phyloP scores from a whole-genome alignment of 2,888 invertebrate genomes.

The Odontomyia ornata region DNA sequence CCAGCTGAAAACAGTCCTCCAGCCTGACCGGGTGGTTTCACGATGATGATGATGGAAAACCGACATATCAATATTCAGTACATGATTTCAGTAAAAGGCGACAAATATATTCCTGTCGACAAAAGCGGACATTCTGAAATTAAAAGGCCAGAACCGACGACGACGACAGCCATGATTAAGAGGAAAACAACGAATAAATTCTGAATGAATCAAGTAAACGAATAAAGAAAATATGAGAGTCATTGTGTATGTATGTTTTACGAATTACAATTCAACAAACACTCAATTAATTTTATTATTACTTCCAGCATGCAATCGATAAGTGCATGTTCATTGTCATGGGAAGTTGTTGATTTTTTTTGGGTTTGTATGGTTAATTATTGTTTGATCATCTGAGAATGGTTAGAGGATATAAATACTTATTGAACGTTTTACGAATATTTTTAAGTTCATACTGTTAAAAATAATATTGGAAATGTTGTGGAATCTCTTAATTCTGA shows the following conservation, averaged over 20 bases:
- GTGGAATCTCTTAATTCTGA: too few relatives aligned
- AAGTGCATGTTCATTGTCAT: background rate
- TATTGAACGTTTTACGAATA: too few relatives aligned
- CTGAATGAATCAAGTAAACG: background rate
- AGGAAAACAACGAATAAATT: background rate
- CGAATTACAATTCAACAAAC: constrained; percentile 31
- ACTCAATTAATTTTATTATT: constrained; percentile 37
- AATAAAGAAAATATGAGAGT: background rate
- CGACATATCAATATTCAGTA: constrained; percentile 31
- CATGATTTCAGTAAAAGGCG: constrained; percentile 41
- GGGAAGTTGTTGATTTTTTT: background rate
- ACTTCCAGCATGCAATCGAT: background rate
- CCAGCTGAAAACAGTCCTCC: background rate
- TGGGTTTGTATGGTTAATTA: too few relatives aligned
- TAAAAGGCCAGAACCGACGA: constrained; percentile 9
- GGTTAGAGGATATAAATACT: too few relatives aligned
- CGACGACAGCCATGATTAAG: background rate
- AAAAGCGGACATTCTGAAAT: constrained; percentile 40
- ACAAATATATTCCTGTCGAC: constrained; percentile 40
- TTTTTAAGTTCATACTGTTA: too few relatives aligned
- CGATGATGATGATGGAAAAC: background rate
- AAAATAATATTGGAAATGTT: too few relatives aligned
- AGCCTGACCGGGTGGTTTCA: constrained; percentile 16
- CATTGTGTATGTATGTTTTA: constrained; percentile 3
- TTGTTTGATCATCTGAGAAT: too few relatives aligned